Evolutionary conservation across 2,113 vertebrate species (phyloP), one percentile per base, ranked within the genome.

Genomic region (Edolisoma coerulescens): DNA sequence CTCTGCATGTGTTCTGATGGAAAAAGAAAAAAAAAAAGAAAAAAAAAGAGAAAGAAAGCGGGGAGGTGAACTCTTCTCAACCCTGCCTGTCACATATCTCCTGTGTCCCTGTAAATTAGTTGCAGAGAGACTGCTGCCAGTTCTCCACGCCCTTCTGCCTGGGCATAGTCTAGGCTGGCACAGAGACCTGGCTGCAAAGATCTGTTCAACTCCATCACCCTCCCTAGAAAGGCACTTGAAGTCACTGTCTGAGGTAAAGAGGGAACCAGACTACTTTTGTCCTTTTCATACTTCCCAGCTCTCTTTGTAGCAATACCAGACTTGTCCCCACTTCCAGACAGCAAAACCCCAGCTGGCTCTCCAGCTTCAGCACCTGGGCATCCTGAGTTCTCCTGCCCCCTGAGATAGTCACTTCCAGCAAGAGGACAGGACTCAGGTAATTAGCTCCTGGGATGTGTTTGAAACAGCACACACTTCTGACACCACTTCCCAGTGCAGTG

Each of bases 51-150:
- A 85, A 49, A n/a, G 27, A 75, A 69, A 83, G 67, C 0, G 0
- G 50, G 19, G 96, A 96, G 94, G 49, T 98, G 98, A 98, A 99
- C 98, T 98, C 96, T 96, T 81, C 65, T 56, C 97, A 98, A 98
- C 98, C 98, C 45, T 75, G 74, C 45, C 96, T 84, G 94, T 97
- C 97, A 89, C 95, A 75, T 97, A 97, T 97, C 90, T 91, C 93
- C 94, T 96, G 70, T 96, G 95, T 97, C 96, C 89, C 88, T 89
- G 94, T 90, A 97, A 98, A 98, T 98, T 93, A 95, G 93, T 96
- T 97, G 91, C 97, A 97, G 97, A 96, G 92, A 83, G 88, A 78
- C 94, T 90, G 84, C 93, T 97, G 89, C 81, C 21, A 65, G 91
- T 76, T 97, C 76, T 88, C 93, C 95, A 64, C 0, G 0, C 30